Evolutionary conservation across 2,113 vertebrate genomes (phyloP), one percentile per base, ranked within the genome.

Genomic region (Pelodiscus sinensis): DNA sequence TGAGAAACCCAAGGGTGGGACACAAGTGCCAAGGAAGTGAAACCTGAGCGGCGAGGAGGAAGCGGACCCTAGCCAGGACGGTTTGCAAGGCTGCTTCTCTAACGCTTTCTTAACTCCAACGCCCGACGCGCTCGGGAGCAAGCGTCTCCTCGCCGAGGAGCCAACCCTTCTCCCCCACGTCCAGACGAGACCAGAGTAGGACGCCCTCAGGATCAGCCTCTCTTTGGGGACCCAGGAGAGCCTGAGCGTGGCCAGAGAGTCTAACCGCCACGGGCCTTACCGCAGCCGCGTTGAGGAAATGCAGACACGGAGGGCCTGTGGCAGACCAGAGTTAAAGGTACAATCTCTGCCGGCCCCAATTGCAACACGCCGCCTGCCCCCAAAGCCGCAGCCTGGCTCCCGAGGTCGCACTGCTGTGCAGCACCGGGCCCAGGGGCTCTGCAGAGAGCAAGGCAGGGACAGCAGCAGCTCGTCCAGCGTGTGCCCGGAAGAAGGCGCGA

Each of bases 241-340:
- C 38, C 38, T 44, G 38, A 44, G 38, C 38, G 38, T 44, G 38
- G 38, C 38, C 38, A 44, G 38, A 75, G 12, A 2, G 1, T 9
- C 2, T 81, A 9, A 18, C 8, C 8, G 19, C 51, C 77, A 31
- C 68, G 3, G 0, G 0, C 0, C 57, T 3, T 0, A 0, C 60
- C 50, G 81, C 57, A 1, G 0, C 5, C 1, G 0, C 22, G 14
- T 4, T 38, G 44, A 1, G 4, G 50, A 81, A 27, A 21, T 55
- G 19, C 11, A 31, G 51, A 29, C 0, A 0, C 12, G 35, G 65
- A n/a, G 8, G 57, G 19, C 75, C 13, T 4, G 87, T n/a, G 78
- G 81, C 60, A 31, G 62, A 79, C 77, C 12, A 2, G 29, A 56
- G 90, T 60, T 80, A 80, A n/a, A 62, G 8, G 21, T 8, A 35